Conservation (phyloP, 2,113 vertebrate genomes). For the Ifrita kowaldi region DNA sequence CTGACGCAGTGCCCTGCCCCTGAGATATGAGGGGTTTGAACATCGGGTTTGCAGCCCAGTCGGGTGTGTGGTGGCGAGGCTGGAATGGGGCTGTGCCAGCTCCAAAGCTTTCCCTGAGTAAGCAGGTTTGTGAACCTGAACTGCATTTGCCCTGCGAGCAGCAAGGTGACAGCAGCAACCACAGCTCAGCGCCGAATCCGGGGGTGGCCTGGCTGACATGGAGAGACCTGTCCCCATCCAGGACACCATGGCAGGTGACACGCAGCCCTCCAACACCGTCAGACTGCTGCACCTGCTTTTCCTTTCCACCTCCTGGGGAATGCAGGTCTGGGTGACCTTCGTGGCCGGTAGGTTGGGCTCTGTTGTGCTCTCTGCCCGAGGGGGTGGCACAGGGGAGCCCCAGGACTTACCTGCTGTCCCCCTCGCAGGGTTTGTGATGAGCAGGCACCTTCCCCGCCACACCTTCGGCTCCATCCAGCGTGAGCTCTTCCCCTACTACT, state of each 20-base stretch:
- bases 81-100: not conserved
- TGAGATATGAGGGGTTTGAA: not conserved
- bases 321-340: slow-evolving; percentile 84
- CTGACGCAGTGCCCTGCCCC: not conserved
- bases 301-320: slow-evolving; percentile 83
- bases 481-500: slow-evolving; percentile 80
- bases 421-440: slow-evolving; percentile 71
- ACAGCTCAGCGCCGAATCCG: not conserved
- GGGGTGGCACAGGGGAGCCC: not conserved
- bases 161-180: not conserved
- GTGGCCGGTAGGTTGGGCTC: slow-evolving; percentile 70
- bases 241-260: not conserved
- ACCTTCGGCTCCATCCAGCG: slow-evolving; percentile 79
- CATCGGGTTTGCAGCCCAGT: rapidly evolving
- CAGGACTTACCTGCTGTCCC: not conserved
- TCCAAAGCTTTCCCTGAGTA: not conserved
- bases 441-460: slow-evolving; percentile 78
- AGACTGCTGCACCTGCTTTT: slow-evolving; percentile 80
- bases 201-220: not conserved
- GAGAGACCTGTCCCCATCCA: not conserved
- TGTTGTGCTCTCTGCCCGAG: rapidly evolving
- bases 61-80: rapidly evolving
- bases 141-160: not conserved
- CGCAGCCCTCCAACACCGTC: slow-evolving; percentile 64
- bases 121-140: not conserved